Evolutionary conservation across 2,797 vertebrate species (phyloP).

Genomic region (Lindbergichthys nudifrons): DNA sequence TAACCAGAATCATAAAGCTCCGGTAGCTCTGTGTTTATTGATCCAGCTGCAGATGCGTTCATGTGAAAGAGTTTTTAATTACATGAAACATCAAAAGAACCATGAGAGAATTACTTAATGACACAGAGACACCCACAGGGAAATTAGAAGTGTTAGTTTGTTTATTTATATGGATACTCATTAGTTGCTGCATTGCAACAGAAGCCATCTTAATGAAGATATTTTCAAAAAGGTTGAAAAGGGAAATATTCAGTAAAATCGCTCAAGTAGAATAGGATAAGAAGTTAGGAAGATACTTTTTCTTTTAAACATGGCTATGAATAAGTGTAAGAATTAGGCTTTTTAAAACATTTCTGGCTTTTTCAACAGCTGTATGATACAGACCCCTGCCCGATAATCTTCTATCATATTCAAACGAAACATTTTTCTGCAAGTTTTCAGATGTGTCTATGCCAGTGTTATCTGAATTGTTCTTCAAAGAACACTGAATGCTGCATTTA

Average conservation of each 20-base stretch:
- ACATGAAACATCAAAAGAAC: neutral
- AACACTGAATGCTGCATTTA: constrained; percentile 67
- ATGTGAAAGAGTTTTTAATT: neutral
- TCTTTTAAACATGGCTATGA: neutral
- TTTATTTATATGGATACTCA: neutral
- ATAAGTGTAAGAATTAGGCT: neutral
- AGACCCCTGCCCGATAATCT: constrained; percentile 4
- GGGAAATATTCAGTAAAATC: neutral
- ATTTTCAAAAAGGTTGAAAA: neutral
- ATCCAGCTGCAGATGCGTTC: neutral
- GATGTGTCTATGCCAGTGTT: constrained; percentile 57
- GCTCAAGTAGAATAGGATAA: neutral
- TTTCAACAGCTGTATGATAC: constrained; percentile 1
- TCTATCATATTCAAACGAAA: constrained; percentile 22
- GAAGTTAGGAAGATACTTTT: neutral
- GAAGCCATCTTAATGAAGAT: too few species aligned
- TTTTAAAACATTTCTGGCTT: neutral
- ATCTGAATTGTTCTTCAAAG: constrained; percentile 15
- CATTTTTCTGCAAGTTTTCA: constrained; percentile 40
- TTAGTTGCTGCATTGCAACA: too few species aligned
- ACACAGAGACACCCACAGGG: neutral
- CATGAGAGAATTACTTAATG: neutral
- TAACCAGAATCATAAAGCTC: neutral
- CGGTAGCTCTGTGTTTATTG: neutral
- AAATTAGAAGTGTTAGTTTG: neutral